Evolutionary conservation across 2,797 vertebrate species (phyloP), one percentile per base, ranked within the genome.

Genomic region (Furcifer pardalis): DNA sequence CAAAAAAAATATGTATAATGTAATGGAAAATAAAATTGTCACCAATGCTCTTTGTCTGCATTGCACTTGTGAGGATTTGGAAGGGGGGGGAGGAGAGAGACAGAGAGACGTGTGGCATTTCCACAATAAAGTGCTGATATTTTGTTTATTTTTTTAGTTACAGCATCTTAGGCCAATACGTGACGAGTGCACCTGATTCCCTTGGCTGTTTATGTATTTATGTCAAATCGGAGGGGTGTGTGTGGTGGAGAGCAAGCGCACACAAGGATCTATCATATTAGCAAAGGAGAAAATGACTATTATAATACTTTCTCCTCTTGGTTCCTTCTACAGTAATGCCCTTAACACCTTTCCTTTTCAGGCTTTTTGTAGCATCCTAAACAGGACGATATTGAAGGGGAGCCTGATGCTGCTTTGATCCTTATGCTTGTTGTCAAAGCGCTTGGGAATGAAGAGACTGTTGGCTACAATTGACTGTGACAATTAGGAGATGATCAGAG

Each of bases 391-490:
- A 95, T 95, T 96, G 96, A 96, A 97, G 95, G 52, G 95, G 96
- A 97, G 96, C 96, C n/a, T 96, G 97, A 97, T 97, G 97, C 94
- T 93, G 96, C 97, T 97, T 98, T 98, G 98, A 98, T 98, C 97
- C 97, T 94, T 94, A 95, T 90, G 96, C 97, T 97, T 98, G 97
- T 99, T 98, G 98, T 99, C 97, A 97, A 97, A 98, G 97, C 96
- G 96, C 96, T 96, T 95, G 92, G 97, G 97, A 97, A 97, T 98
- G 97, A 98, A 98, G 98, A 98, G 98, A 98, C 97, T 98, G 98
- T 99, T 98, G 98, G 97, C 97, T 97, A 98, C 97, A 98, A 98
- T 98, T 99, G 98, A 98, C 97, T 98, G 97, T 96, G 97, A 99
- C 98, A 99, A 99, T 99, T 99, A 99, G 97, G 97, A 97, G 97